Evolutionary conservation across 2,797 vertebrate genomes (phyloP).

Genomic region (Sandelia bainsii): DNA sequence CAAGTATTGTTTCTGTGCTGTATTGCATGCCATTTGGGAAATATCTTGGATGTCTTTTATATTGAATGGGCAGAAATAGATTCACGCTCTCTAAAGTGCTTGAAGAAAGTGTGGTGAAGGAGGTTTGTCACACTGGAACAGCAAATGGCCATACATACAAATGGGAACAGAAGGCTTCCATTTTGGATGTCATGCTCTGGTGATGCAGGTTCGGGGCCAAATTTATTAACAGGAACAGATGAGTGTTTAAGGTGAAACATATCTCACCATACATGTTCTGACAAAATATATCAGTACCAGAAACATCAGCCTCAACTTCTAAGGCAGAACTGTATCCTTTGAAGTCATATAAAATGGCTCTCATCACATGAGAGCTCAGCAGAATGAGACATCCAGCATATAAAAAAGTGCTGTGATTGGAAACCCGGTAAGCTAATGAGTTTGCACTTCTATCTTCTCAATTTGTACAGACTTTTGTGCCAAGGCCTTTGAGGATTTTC

Average conservation of each 20-base stretch:
- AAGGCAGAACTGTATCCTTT: slow-evolving; percentile 69
- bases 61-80: slow-evolving; percentile 47
- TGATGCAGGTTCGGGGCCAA: slow-evolving; percentile 29
- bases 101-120: slow-evolving; percentile 39
- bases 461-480: slow-evolving; percentile 84
- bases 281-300: slow-evolving; percentile 58
- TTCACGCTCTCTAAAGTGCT: slow-evolving; percentile 47
- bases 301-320: slow-evolving; percentile 62
- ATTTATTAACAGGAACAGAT: slow-evolving; percentile 32
- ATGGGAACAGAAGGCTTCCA: slow-evolving; percentile 22
- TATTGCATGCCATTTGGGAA: slow-evolving; percentile 63
- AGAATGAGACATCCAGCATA: slow-evolving; percentile 69
- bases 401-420: slow-evolving; percentile 74
- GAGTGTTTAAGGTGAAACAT: slow-evolving; percentile 41
- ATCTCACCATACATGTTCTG: slow-evolving; percentile 49
- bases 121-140: slow-evolving; percentile 51
- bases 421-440: slow-evolving; percentile 86
- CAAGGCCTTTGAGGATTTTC: slow-evolving; percentile 83
- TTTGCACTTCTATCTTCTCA: slow-evolving; percentile 84
- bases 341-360: slow-evolving; percentile 76
- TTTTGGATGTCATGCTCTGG: slow-evolving; percentile 8
- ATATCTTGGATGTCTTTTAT: slow-evolving; percentile 56
- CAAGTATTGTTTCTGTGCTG: slow-evolving; percentile 56
- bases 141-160: slow-evolving; percentile 43
- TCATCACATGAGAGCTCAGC: slow-evolving; percentile 76